Evolutionary conservation across 2,888 invertebrate species (phyloP).

Genomic region (Plagodis dolabraria): DNA sequence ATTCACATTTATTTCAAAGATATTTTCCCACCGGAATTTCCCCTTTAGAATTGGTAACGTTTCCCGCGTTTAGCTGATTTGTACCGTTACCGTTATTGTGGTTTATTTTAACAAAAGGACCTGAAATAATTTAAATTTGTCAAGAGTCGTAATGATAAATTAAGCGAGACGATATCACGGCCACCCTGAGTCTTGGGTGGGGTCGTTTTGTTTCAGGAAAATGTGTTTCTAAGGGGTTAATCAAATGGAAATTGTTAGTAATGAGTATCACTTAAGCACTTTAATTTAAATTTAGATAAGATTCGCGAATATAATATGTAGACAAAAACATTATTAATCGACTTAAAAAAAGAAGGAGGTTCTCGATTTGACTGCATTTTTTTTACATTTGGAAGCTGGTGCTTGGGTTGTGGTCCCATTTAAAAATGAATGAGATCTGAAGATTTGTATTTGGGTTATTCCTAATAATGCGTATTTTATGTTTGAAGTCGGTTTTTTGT

Average conservation of each 20-base stretch:
- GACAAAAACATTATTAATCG: too few species aligned
- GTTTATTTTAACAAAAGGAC: conserved; percentile 68
- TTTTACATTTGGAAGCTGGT: too few species aligned
- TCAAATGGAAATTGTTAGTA: conserved; percentile 24
- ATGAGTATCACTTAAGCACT: not conserved
- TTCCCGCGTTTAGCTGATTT: conserved; percentile 77
- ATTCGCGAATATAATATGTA: too few species aligned
- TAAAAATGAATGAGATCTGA: too few species aligned
- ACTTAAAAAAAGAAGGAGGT: too few species aligned
- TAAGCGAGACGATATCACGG: conserved; percentile 47
- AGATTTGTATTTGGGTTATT: too few species aligned
- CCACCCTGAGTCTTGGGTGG: conserved; percentile 42
- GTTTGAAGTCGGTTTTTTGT: too few species aligned
- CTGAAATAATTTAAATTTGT: conserved; percentile 64
- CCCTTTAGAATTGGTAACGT: conserved; percentile 74
- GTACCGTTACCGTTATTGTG: conserved; percentile 68
- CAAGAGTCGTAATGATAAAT: conserved; percentile 61
- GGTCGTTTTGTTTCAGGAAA: conserved; percentile 41
- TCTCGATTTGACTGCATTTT: too few species aligned
- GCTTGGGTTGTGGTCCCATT: too few species aligned
- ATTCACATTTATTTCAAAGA: conserved; percentile 80
- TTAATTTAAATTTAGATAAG: too few species aligned
- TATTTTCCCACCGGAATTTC: conserved; percentile 79
- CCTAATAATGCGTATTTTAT: too few species aligned
- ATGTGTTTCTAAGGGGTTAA: conserved; percentile 21